A percentile compares a stretch with the other conserved stretches of the same genome.
Evolutionary conservation across 2,113 vertebrate species (phyloP).

Genomic region (Coptodon rendalli): DNA sequence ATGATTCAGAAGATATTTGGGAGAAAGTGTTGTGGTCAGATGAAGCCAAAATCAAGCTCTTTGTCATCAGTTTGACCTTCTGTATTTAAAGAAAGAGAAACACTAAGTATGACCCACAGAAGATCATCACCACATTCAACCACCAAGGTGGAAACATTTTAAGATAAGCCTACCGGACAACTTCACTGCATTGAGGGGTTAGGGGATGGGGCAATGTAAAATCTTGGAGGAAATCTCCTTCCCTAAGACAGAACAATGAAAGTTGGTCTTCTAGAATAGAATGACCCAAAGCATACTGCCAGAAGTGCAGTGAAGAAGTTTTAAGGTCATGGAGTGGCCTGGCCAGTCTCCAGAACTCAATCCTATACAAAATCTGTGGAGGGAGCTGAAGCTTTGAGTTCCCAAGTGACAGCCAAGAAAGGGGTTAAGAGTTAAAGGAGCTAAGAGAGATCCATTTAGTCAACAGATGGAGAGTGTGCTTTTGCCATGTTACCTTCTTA

Average conservation of each 20-base stretch:
- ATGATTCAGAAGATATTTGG: neutral
- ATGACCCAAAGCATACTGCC: neutral
- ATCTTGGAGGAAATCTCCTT: neutral
- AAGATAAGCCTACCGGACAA: fast-evolving
- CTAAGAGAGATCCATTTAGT: neutral
- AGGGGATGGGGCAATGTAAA: neutral
- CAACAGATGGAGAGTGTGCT: neutral
- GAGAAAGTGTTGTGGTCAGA: neutral
- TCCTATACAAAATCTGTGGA: neutral
- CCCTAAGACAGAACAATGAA: neutral
- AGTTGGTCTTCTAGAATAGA: neutral
- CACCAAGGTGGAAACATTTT: neutral
- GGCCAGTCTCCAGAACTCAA: neutral
- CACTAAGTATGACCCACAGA: neutral
- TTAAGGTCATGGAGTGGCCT: neutral
- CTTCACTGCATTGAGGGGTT: neutral
- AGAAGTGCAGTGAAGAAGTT: neutral
- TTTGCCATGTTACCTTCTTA: neutral
- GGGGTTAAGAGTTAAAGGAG: neutral
- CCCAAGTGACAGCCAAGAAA: neutral
- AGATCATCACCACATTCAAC: neutral
- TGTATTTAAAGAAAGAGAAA: neutral
- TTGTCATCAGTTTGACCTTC: neutral
- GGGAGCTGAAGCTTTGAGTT: neutral
- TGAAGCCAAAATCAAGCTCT: neutral